Evolutionary conservation across 2,797 vertebrate species (phyloP), one percentile per base, ranked within the genome.

Genomic region (Pangasius djambal): DNA sequence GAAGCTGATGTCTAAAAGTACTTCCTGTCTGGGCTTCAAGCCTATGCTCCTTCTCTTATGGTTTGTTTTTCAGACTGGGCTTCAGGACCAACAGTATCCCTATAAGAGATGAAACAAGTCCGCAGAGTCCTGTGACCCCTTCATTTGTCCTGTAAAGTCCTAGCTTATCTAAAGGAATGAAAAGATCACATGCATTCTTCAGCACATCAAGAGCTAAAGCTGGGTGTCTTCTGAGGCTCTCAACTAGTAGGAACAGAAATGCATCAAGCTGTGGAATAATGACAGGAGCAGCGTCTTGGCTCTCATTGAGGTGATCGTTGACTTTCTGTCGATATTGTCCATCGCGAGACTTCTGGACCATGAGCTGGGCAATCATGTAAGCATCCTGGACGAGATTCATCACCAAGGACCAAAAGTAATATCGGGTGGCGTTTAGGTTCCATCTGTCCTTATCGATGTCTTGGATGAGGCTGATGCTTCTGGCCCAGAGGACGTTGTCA

Each of bases 131-230:
- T 55, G 98, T 95, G 83, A 98, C 88, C 2, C 97, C 98, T 65
- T 95, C 91, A 69, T 96, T 97, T 25, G 96, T 97, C 88, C 93
- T 95, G 90, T 95, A 98, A 92, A 99, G 95, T 9, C 97, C 97
- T 88, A 99, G 86, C 0, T 90, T 96, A 93, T 99, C 95, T 92
- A 99, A 87, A 0, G 98, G 97, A 90, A 97, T 97, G 79, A 97
- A 95, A 88, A 99, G 95, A 92, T 99, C 98, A 37, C 97, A 99
- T 9, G 96, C 63, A 65, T 99, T 99, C 93, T 98, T 99, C 88
- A 98, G 87, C 0, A 94, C 93, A 91, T 99, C 98, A 52, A 99
- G 94, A 77, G 97, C 92, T 83, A 98, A 92, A 25, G 97, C 96
- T 0, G 98, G 98, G 4, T 98, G 94, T 15, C 91, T 95, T 89